Base-by-base conservation (phyloP, 1,140 invertebrate genomes). In the Fopius arisanus region DNA sequence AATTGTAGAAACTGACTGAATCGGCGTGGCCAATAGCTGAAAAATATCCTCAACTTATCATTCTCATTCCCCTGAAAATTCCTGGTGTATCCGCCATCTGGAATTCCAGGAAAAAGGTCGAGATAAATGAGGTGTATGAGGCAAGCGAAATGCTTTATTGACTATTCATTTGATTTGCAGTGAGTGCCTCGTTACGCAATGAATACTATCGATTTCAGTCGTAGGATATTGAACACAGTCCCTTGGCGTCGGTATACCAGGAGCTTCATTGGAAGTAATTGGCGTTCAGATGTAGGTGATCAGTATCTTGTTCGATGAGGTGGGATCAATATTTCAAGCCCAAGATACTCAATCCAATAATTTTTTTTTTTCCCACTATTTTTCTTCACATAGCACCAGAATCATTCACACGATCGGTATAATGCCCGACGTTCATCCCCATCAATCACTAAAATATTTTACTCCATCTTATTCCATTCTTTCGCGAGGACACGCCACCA, bases 171-270 rank as follows among this genome's bases (percentile, higher is more conserved):
- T 82, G 81, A 82, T 80, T 78, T 78, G 78, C 80, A 73, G 79
- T 81, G 79, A 82, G 76, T 80, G 78, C 77, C 81, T 82, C 77
- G 81, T 82, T 82, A 82, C 80, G 79, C 80, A 81, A 82, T 77
- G 81, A 78, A 81, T 79, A 78, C 80, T 80, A 81, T 82, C 80
- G 72, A 72, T 75, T 77, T 74, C 72, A 73, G 65, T 65, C 28
- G 26, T 65, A 16, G 62, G 6, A 29, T 65, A 65, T 65, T 65
- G 29, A 65, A 65, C 26, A 16, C n/a, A 65, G 16, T 65, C n/a
- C 26, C n/a, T 7, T n/a, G 5, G 16, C 54, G 9, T 65, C n/a
- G 9, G 14, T 6, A 40, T 67, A 67, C 37, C 26, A 28, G 21
- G 21, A 62, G 54, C 54, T 62, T 62, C 21, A 62, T 48, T 48